These are phyloP conservation scores for Aphis craccivora DNA, from an alignment of 1,140 invertebrate genomes.

Conservation along the genomic window DNA sequence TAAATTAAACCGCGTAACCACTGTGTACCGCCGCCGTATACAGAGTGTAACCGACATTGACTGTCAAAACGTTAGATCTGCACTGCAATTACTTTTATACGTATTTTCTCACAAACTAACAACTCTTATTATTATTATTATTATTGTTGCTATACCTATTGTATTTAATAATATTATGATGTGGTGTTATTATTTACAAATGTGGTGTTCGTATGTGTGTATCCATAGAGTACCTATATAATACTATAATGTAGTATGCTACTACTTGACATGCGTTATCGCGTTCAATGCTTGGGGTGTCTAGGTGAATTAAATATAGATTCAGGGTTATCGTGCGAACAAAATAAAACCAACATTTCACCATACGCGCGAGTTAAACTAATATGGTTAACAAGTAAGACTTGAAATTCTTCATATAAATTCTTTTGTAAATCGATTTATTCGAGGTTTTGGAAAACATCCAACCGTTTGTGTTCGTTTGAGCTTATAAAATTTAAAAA, in stretches of 20 bases:
- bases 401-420: not conserved
- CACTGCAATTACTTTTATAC: not conserved
- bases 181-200: not conserved
- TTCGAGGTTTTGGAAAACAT: not conserved
- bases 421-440: constrained; percentile 6
- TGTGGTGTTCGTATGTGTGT: not conserved
- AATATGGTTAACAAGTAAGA: not conserved
- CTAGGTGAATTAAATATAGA: constrained; percentile 28
- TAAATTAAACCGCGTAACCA: constrained; percentile 31
- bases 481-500: not conserved
- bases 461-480: not conserved
- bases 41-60: not conserved
- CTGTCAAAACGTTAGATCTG: not conserved
- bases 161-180: not conserved
- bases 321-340: constrained; percentile 20
- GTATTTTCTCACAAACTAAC: not conserved
- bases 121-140: not conserved
- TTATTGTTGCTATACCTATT: not conserved
- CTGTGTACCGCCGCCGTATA: not conserved
- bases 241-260: not conserved
- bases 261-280: not conserved
- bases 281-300: not conserved
- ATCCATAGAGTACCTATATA: not conserved
- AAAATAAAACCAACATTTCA: constrained; percentile 23
- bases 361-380: not conserved